Percentiles rank a stretch among this genome's conserved stretches.
These are phyloP conservation scores for Tenthredo notha DNA, from an alignment of 2,888 invertebrate genomes.

Conservation along the genomic window DNA sequence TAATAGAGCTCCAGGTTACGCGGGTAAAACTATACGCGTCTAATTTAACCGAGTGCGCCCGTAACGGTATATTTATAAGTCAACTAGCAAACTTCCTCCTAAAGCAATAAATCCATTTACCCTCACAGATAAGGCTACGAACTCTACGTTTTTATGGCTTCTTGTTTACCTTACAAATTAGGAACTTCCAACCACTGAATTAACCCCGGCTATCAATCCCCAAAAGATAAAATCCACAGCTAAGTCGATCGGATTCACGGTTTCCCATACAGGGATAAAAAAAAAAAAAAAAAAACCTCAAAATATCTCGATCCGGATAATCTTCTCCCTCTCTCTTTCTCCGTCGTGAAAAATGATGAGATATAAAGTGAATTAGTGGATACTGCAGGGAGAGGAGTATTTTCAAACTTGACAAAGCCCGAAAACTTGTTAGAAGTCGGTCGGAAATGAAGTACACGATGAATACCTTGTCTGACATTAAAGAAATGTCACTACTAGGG, in stretches of 20 bases:
- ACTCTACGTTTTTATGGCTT: constrained; percentile 44
- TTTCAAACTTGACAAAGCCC: background rate
- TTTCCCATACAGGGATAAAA: background rate
- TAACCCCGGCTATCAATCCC: constrained; percentile 38
- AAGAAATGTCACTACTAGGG: background rate
- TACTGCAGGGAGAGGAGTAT: background rate
- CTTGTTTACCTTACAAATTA: constrained; percentile 52
- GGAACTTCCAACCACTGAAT: constrained; percentile 44
- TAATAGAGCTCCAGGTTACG: background rate
- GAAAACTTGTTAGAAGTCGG: background rate
- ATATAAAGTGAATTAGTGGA: background rate
- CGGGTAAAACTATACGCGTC: background rate
- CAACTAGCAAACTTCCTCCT: constrained; percentile 33
- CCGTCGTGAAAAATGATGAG: too few relatives aligned
- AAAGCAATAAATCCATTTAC: constrained; percentile 37
- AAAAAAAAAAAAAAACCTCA: background rate
- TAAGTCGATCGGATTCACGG: constrained; percentile 6
- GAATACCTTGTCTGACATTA: background rate
- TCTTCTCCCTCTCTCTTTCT: background rate
- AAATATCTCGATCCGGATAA: background rate
- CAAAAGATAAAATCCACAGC: background rate
- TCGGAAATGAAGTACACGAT: background rate
- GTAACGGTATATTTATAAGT: constrained; percentile 47
- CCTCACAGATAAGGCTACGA: constrained; percentile 39
- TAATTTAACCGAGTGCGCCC: constrained; percentile 40